These are phyloP conservation scores for Ispidina lecontei DNA, from an alignment of 2,797 vertebrate species.

Conservation along the genomic window DNA sequence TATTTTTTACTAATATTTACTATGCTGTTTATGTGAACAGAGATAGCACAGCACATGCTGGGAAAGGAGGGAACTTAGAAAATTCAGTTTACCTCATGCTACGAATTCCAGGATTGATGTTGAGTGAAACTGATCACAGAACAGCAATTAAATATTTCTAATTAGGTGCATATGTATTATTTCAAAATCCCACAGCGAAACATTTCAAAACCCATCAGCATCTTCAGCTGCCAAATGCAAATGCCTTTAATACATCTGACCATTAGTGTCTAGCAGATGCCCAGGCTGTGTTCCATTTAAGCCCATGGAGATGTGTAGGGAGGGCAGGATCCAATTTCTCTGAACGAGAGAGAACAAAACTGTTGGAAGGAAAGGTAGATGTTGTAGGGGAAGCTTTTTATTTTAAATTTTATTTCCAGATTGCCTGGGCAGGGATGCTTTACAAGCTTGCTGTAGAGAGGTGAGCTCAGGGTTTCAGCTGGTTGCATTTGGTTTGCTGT, in stretches of 20 bases:
- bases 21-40: background rate
- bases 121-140: background rate
- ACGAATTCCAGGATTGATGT: background rate
- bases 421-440: conserved; percentile 4
- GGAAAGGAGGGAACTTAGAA: background rate
- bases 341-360: background rate
- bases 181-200: background rate
- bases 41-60: background rate
- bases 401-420: background rate
- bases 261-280: background rate
- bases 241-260: background rate
- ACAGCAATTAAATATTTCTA: background rate
- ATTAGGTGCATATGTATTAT: background rate
- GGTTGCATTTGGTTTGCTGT: conserved; percentile 13
- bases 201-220: background rate
- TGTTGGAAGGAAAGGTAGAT: background rate
- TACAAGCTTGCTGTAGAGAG: background rate
- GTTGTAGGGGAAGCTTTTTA: conserved; percentile 3
- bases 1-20: conserved; percentile 3
- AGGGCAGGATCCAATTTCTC: background rate
- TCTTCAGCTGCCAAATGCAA: background rate
- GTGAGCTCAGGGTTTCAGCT: background rate
- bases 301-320: background rate
- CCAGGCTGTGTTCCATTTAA: background rate
- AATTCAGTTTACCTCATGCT: background rate